Percentiles rank a stretch among this genome's conserved stretches.
These are phyloP conservation scores for Semnopithecus entellus DNA, from an alignment of 2,113 vertebrate genomes.

Conservation along the genomic window DNA sequence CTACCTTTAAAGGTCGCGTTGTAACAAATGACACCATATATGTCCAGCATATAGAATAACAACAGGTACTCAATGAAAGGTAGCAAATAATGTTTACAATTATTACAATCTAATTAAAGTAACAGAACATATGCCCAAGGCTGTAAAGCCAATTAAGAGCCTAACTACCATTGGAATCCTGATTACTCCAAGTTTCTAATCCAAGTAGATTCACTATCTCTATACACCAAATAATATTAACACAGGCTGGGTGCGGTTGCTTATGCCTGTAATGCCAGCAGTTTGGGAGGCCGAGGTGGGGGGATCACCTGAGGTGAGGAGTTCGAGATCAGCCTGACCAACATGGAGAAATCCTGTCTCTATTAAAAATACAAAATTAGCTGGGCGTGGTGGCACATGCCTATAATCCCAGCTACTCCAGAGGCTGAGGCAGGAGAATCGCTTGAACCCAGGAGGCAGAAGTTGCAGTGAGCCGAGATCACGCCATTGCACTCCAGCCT, in stretches of 20 bases:
- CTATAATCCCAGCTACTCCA: too few species aligned
- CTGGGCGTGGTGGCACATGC: too few species aligned
- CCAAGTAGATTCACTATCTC: slow-evolving; percentile 27
- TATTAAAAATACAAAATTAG: too few species aligned
- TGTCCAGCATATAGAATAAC: background rate
- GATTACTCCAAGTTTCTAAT: slow-evolving; percentile 43
- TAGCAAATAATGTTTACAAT: background rate
- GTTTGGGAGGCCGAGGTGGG: too few species aligned
- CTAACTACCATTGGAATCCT: slow-evolving; percentile 10
- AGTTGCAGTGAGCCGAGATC: too few species aligned
- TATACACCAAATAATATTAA: slow-evolving; percentile 20
- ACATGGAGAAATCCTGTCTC: too few species aligned
- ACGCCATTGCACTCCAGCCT: too few species aligned
- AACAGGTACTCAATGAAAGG: background rate
- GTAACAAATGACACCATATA: background rate
- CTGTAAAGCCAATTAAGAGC: background rate
- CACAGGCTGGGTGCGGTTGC: background rate
- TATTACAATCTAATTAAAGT: slow-evolving; percentile 15
- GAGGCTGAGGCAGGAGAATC: too few species aligned
- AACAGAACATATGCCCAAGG: slow-evolving; percentile 31
- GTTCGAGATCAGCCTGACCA: too few species aligned
- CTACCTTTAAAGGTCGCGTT: background rate
- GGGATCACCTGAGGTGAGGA: too few species aligned
- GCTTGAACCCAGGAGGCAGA: too few species aligned
- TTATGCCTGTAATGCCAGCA: too few species aligned